Conservation (phyloP, 2,888 invertebrate genomes). For the Archaeoteleia sp. region DNA sequence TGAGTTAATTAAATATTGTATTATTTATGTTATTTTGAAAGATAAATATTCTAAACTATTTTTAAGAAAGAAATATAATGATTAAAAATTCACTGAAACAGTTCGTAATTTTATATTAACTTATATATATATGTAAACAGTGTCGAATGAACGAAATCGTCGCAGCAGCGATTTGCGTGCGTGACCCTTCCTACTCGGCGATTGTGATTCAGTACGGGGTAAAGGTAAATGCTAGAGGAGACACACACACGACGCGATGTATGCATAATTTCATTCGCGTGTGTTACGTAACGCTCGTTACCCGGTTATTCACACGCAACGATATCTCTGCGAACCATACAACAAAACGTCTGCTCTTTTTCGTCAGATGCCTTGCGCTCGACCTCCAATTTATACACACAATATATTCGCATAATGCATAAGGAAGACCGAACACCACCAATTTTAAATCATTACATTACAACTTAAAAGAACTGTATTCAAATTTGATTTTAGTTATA, state of each 20-base stretch:
- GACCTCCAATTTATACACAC: too few relatives aligned
- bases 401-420: slow-evolving; percentile 7
- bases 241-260: slow-evolving; percentile 19
- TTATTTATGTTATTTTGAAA: too few relatives aligned
- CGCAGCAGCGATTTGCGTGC: not conserved
- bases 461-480: too few relatives aligned
- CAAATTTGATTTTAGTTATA: too few relatives aligned
- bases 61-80: too few relatives aligned
- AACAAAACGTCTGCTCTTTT: slow-evolving; percentile 10
- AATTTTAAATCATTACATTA: not conserved
- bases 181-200: slow-evolving; percentile 13
- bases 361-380: too few relatives aligned
- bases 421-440: too few relatives aligned
- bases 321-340: not conserved
- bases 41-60: too few relatives aligned
- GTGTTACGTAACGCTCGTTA: slow-evolving; percentile 25
- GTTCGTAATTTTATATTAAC: not conserved
- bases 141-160: not conserved
- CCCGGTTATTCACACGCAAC: slow-evolving; percentile 42
- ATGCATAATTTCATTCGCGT: slow-evolving; percentile 31
- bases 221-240: slow-evolving; percentile 31
- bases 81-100: not conserved
- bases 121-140: not conserved
- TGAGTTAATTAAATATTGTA: too few relatives aligned
- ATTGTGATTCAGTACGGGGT: slow-evolving; percentile 24